These are phyloP conservation scores for Hystrix brachyura DNA, from an alignment of 2,113 vertebrate species.

Conservation along the genomic window DNA sequence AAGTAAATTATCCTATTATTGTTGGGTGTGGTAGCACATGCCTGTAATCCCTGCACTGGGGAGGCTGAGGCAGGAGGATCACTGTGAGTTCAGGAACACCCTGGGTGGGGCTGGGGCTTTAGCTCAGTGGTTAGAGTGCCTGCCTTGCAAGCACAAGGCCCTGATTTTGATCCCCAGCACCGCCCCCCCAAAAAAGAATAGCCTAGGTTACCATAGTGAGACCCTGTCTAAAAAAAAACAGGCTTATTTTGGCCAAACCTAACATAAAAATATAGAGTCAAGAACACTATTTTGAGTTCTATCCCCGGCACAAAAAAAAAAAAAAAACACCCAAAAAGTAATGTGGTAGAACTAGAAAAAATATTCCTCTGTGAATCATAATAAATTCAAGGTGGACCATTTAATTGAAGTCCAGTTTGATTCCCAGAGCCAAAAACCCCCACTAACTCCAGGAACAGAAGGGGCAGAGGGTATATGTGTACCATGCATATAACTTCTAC, in stretches of 20 bases:
- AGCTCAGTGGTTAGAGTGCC: too few species aligned
- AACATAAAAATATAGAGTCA: slow-evolving; percentile 11
- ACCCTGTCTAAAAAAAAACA: neutral
- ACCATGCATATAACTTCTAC: neutral
- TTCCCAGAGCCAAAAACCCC: too few species aligned
- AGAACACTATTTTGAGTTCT: neutral
- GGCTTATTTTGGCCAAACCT: neutral
- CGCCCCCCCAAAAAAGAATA: too few species aligned
- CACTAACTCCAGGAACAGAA: neutral
- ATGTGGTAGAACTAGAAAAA: too few species aligned
- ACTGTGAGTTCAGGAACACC: neutral
- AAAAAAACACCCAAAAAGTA: too few species aligned
- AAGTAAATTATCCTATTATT: neutral
- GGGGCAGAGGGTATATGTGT: too few species aligned
- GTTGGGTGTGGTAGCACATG: neutral
- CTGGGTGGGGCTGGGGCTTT: neutral
- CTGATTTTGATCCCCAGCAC: too few species aligned
- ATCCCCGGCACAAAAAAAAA: too few species aligned
- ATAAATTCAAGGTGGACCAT: too few species aligned
- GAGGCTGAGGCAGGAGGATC: neutral
- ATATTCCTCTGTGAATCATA: too few species aligned
- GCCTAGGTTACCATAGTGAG: neutral
- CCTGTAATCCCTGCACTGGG: neutral
- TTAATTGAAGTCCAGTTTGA: too few species aligned
- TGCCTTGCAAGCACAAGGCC: too few species aligned